Evolutionary conservation across 2,888 invertebrate genomes (phyloP).

Genomic region (Drosophila peninsularis): DNA sequence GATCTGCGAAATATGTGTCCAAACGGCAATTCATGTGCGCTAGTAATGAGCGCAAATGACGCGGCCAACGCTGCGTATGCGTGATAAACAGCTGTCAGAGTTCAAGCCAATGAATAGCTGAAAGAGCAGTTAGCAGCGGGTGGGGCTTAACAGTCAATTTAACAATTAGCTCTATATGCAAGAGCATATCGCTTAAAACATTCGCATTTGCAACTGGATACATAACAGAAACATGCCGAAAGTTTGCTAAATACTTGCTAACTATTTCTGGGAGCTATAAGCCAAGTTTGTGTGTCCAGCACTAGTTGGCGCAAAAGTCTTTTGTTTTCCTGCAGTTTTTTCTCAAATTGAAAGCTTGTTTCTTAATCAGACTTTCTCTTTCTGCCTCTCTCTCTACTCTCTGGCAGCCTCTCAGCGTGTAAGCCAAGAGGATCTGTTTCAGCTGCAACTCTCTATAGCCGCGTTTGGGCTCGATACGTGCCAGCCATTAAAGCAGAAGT

Average conservation of each 20-base stretch:
- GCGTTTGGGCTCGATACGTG: slow-evolving; percentile 8
- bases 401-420: background rate
- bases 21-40: slow-evolving; percentile 20
- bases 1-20: slow-evolving; percentile 1
- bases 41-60: slow-evolving; percentile 17
- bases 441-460: background rate
- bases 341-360: background rate
- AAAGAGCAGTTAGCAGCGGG: background rate
- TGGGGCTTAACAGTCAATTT: background rate
- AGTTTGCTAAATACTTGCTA: background rate
- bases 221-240: background rate
- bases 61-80: slow-evolving; percentile 41
- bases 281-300: background rate
- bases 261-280: background rate
- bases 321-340: background rate
- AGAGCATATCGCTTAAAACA: too few relatives aligned
- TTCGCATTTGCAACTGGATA: background rate
- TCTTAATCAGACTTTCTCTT: background rate
- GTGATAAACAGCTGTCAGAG: slow-evolving; percentile 11
- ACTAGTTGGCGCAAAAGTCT: background rate
- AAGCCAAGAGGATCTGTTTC: background rate
- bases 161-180: too few relatives aligned
- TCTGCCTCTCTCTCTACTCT: background rate
- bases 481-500: slow-evolving; percentile 16
- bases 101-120: slow-evolving; percentile 1